Evolutionary conservation across 2,797 vertebrate genomes (phyloP).

Genomic region (Enteromius fasciolatus): DNA sequence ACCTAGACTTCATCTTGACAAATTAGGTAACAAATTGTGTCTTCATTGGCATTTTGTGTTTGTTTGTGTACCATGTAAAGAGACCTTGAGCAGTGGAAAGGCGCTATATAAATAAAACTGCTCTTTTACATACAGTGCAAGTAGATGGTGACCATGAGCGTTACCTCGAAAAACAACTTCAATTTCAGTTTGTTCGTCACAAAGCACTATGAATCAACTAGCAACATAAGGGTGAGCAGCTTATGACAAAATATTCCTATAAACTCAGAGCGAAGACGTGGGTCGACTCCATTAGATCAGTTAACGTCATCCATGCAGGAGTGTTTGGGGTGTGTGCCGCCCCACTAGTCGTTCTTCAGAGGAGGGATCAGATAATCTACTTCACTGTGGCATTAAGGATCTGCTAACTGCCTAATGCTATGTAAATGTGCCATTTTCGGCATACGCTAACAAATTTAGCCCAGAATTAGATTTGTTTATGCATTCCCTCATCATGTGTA

Average conservation of each 20-base stretch:
- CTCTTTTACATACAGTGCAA: background rate
- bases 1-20: conserved; percentile 3
- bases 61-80: too few relatives aligned
- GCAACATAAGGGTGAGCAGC: background rate
- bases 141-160: background rate
- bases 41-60: background rate
- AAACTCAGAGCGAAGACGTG: background rate
- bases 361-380: conserved; percentile 40
- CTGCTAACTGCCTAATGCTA: conserved; percentile 51
- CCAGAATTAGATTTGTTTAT: conserved; percentile 57
- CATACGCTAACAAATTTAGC: conserved; percentile 53
- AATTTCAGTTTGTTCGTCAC: background rate
- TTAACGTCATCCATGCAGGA: background rate
- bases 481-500: conserved; percentile 55
- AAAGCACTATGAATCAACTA: background rate
- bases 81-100: too few relatives aligned
- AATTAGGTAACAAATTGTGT: background rate
- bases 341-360: conserved; percentile 11
- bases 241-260: background rate
- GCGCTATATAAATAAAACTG: too few relatives aligned
- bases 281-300: background rate
- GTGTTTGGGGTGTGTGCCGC: conserved; percentile 11
- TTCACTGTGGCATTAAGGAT: conserved; percentile 46
- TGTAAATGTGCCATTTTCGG: conserved; percentile 58
- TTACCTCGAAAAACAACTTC: background rate